Base-by-base conservation (phyloP, 1,140 invertebrate species). In the Drosophila truncata region DNA sequence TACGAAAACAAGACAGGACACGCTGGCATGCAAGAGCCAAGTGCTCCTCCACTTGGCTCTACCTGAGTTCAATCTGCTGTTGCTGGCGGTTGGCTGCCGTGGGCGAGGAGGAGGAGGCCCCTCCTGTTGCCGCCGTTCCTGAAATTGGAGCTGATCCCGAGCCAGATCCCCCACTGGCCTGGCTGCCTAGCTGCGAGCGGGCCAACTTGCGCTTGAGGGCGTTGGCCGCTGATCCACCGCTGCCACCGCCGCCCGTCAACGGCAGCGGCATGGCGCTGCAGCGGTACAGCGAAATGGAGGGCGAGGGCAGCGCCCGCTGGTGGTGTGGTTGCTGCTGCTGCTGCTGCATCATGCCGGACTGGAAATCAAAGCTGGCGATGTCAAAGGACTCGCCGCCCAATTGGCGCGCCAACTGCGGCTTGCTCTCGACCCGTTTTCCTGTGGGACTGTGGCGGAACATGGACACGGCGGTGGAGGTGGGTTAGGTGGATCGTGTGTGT, bases 281-380 rank as follows among this genome's bases (percentile, higher is more conserved):
- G 20, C 91, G 84, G 61, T 91, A 91, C 2, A 92, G 60, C 8
- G 91, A 92, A 55, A 92, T 92, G 11, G 91, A 92, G 23, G 91
- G 91, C 44, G 91, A 80, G 11, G 87, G 83, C 91, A 92, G 94
- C 49, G 85, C 78, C 35, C 80, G 46, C 46, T 75, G 94, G 18
- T 76, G 79, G 44, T 82, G 52, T 37, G 18, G 27, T 7, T 31
- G 42, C 31, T 52, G 81, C 37, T 75, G 81, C 37, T 76, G 63
- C 41, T 91, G 96, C 42, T 69, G 39, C 81, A 96, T 95, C 94
- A 96, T 96, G 78, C 97, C 97, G 80, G 96, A 95, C 82, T 95
- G 95, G 93, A 96, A 97, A 94, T 98, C 97, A 94, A 97, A 97
- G 83, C 95, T 95, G 79, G 96, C 95, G 37, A 97, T 94, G 94